Evolutionary conservation across 2,113 vertebrate genomes (phyloP), one percentile per base, ranked within the genome.

Genomic region (Bubo scandiacus): DNA sequence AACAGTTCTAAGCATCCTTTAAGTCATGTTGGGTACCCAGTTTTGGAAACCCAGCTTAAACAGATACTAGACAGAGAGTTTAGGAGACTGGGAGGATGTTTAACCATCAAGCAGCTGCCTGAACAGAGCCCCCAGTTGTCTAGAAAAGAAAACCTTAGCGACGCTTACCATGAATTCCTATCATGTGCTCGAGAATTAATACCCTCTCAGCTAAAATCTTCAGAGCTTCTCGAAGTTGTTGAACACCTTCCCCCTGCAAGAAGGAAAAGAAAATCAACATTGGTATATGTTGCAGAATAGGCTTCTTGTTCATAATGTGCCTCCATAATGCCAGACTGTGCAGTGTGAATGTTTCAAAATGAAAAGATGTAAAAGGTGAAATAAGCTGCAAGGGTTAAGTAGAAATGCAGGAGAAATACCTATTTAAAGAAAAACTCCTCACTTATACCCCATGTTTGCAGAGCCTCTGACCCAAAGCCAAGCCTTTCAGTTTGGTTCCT

Each of bases 141-240:
- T 15, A 21, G 70, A 27, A 52, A 68, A 36, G 34, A 51, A 85
- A 34, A 51, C 11, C 11, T 49, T 2, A 51, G 52, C 9, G 1
- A 30, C 12, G 34, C 98, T 98, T 96, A 99, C 99, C 99, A 1
- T 99, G 99, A 97, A 99, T 97, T 74, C 99, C 99, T 17, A 99
- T 99, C 99, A 99, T 99, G 97, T 99, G 99, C 93, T 99, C 99
- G 97, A 99, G 98, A 96, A 99, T 99, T 90, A 99, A 98, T 47
- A 99, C 99, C 42, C 99, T 97, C 98, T 99, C 99, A 0, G 99
- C 99, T 96, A 99, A 98, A 98, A 99, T 99, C 98, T 99, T 99
- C 97, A 99, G 97, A n/a, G 99, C 99, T 93, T 99, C 99, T 81
- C 99, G 98, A 88, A 99, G 98, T 90, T 99, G 99, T 78, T 99